Evolutionary conservation across 2,888 invertebrate species (phyloP).

Genomic region (Psococerastis gibbosa): DNA sequence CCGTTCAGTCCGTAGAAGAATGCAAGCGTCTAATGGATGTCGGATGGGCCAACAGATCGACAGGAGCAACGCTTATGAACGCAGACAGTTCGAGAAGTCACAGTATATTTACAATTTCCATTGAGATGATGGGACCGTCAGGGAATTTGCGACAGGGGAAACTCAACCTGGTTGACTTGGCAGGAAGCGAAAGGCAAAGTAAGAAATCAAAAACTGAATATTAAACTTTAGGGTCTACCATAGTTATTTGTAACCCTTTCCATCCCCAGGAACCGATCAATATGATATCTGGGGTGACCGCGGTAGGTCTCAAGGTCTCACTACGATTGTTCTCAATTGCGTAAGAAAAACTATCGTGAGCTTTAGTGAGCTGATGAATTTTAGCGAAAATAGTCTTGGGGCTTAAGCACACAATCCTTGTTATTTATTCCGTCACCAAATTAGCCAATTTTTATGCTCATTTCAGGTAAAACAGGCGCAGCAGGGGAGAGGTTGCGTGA

Average conservation of each 20-base stretch:
- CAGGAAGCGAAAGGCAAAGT: constrained; percentile 70
- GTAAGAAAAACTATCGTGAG: too few relatives aligned
- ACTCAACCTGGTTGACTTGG: constrained; percentile 72
- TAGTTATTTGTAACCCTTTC: too few relatives aligned
- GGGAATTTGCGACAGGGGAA: constrained; percentile 46
- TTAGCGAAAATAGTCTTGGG: too few relatives aligned
- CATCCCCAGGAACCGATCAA: too few relatives aligned
- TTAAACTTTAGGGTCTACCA: too few relatives aligned
- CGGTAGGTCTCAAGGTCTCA: too few relatives aligned
- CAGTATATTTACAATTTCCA: constrained; percentile 66
- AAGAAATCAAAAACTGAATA: constrained; percentile 42
- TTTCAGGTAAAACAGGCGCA: constrained; percentile 42
- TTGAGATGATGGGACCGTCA: constrained; percentile 51
- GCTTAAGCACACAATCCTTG: too few relatives aligned
- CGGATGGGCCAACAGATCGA: constrained; percentile 62
- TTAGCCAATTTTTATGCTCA: too few relatives aligned
- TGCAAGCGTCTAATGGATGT: constrained; percentile 53
- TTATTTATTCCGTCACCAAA: too few relatives aligned
- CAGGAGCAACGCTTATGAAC: constrained; percentile 78
- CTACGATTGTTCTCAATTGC: too few relatives aligned
- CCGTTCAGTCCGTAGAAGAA: constrained; percentile 58
- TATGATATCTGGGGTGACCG: too few relatives aligned
- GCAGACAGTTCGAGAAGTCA: constrained; percentile 70
- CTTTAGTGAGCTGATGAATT: too few relatives aligned
- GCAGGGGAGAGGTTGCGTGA: constrained; percentile 70